Conservation (phyloP, 2,797 vertebrate genomes). For the Petrocephalus sullivani region DNA sequence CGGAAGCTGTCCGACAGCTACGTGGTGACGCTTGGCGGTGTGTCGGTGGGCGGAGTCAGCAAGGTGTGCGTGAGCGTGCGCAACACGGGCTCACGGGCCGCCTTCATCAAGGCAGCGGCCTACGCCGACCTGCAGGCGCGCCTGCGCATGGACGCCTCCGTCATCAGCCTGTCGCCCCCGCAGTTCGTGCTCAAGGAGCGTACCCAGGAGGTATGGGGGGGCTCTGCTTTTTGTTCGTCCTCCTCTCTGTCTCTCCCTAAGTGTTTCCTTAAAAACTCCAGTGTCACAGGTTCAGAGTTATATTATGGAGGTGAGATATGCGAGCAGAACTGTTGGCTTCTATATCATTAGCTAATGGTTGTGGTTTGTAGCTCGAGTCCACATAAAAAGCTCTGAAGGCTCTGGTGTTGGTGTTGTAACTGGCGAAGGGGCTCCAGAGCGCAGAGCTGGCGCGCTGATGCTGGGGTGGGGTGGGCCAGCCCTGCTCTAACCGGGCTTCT, state of each 20-base stretch:
- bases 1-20: slow-evolving; percentile 80
- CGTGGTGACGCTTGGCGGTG: slow-evolving; percentile 60
- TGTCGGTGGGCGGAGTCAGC: slow-evolving; percentile 60
- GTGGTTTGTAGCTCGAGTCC: not conserved
- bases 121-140: slow-evolving; percentile 68
- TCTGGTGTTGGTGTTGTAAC: not conserved
- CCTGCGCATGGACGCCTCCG: slow-evolving; percentile 61
- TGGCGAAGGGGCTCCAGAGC: not conserved
- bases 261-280: not conserved
- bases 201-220: slow-evolving; percentile 71
- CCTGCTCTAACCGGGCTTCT: not conserved
- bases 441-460: not conserved
- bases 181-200: slow-evolving; percentile 89
- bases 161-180: slow-evolving; percentile 75
- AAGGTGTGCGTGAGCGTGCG: slow-evolving; percentile 71
- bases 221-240: not conserved
- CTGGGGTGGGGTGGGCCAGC: not conserved
- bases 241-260: not conserved
- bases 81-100: slow-evolving; percentile 86
- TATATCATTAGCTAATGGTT: not conserved
- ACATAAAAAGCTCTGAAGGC: not conserved
- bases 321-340: not conserved
- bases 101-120: slow-evolving; percentile 78
- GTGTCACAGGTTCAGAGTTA: not conserved
- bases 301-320: not conserved